Conservation (phyloP, 2,888 invertebrate genomes). For the Hymenopus coronatus region DNA sequence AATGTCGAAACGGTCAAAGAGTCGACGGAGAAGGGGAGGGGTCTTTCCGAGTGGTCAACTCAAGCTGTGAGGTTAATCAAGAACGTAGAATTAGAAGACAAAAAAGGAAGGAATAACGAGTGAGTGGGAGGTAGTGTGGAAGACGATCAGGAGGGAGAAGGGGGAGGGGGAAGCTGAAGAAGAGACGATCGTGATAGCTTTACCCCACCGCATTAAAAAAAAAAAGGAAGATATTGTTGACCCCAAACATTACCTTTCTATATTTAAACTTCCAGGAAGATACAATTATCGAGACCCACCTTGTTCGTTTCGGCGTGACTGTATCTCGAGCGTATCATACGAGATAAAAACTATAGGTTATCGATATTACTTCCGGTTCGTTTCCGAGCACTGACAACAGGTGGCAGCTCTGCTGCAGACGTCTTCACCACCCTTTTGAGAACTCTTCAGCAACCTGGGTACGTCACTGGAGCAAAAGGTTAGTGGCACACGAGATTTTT, state of each 20-base stretch:
- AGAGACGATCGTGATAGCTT: neutral
- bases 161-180: neutral
- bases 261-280: neutral
- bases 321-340: neutral
- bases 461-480: neutral
- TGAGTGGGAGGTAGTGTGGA: neutral
- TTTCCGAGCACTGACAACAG: neutral
- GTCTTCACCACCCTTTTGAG: neutral
- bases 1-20: neutral
- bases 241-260: neutral
- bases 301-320: neutral
- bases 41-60: conserved; percentile 5
- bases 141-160: neutral
- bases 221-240: neutral
- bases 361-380: neutral
- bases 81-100: conserved; percentile 5
- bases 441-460: neutral
- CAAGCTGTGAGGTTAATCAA: conserved; percentile 25
- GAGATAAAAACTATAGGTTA: neutral
- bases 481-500: neutral
- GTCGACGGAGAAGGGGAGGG: neutral
- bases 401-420: neutral
- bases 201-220: neutral
- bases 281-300: neutral
- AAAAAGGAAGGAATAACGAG: neutral